Conservation (phyloP, 2,888 invertebrate genomes). For the Andrena haemorrhoa region DNA sequence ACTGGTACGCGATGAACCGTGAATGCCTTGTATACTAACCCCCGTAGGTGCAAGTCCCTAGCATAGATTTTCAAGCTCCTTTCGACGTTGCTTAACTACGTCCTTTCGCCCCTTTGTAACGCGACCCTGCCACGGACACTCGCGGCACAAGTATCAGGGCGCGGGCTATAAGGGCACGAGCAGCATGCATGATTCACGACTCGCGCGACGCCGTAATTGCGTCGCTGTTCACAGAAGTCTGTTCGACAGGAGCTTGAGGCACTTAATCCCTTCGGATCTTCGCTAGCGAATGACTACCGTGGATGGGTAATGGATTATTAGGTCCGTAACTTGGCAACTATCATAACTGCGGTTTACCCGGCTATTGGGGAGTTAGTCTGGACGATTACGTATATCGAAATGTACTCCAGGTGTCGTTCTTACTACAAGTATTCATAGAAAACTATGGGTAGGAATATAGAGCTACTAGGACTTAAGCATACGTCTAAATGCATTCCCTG, state of each 20-base stretch:
- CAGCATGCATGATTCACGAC: slow-evolving; percentile 36
- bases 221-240: slow-evolving; percentile 16
- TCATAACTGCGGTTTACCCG: background rate
- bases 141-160: background rate
- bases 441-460: slow-evolving; percentile 11
- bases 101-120: slow-evolving; percentile 5
- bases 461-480: slow-evolving; percentile 14
- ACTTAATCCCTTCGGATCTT: slow-evolving; percentile 27
- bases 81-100: slow-evolving; percentile 13
- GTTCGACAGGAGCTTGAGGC: slow-evolving; percentile 39
- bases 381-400: slow-evolving; percentile 9
- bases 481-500: slow-evolving; percentile 30
- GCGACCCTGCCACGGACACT: background rate
- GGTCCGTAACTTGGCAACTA: slow-evolving; percentile 1
- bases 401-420: slow-evolving; percentile 14
- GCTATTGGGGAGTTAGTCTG: background rate
- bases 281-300: background rate
- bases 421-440: slow-evolving; percentile 3
- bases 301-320: slow-evolving; percentile 5
- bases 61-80: slow-evolving; percentile 3
- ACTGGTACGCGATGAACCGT: slow-evolving; percentile 22
- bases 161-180: background rate
- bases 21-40: slow-evolving; percentile 16
- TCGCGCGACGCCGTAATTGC: slow-evolving; percentile 11
- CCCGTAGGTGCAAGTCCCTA: background rate